Base-by-base conservation (phyloP, 1,140 invertebrate species). In the Aculops lycopersici region DNA sequence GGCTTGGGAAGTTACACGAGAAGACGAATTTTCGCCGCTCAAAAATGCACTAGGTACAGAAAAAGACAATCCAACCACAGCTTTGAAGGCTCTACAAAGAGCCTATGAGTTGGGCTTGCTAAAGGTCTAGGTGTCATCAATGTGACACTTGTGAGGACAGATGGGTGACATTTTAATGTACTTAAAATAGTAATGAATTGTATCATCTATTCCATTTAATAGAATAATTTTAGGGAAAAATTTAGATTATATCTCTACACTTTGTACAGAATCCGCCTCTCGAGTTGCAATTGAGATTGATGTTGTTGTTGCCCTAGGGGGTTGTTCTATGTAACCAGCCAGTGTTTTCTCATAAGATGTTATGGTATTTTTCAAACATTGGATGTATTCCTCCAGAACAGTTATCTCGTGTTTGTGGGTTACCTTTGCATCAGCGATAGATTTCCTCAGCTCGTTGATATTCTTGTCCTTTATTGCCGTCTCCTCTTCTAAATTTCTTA, bases 1-100 rank as follows among this genome's bases (percentile, higher is more conserved):
- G 16, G 78, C 78, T 3, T 83, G 86, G 71, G 79, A 92, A 64
- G 86, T 88, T 1, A 62, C 71, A 0, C 64, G 88, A 38, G 72
- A 84, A 48, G 72, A 76, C 43, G 90, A 98, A 55, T 98, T 98
- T 54, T 84, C 84, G 51, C 83, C 90, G 0, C 54, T 98, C 44
- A 97, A 97, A 55, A 97, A 98, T 62, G 64, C 74, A 2, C 76
- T 94, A 56, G 60, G 64, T 1, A 70, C 65, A 55, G 59, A 64
- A 1, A 70, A 66, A 20, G 72, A 70, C 37, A 84, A 94, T 57
- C 77, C 88, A 0, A 71, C 68, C 1, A 90, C 86, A 1, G 73
- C 78, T 2, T 61, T 71, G 15, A 59, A 67, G 16, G 76, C 81
- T 51, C 53, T 97, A 17, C 19, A n/a, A n/a, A n/a, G n/a, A n/a